A percentile compares a stretch with the other conserved stretches of the same genome.
These are phyloP conservation scores for Crotalus tigris DNA, from an alignment of 2,113 vertebrate genomes.

Conservation along the genomic window DNA sequence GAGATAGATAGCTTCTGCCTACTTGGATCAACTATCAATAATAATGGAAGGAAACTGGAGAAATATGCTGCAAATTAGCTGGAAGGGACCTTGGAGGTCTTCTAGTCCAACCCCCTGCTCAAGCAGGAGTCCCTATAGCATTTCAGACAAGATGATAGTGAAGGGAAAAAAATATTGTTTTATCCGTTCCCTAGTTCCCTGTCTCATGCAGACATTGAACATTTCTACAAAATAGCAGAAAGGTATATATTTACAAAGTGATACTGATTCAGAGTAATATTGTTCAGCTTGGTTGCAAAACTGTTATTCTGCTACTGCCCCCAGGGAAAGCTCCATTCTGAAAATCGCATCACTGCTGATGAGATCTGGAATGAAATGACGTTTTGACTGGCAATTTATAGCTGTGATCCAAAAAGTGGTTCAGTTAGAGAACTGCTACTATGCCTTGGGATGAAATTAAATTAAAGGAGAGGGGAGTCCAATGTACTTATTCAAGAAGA, in stretches of 20 bases:
- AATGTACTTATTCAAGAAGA: neutral
- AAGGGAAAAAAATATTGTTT: slow-evolving; percentile 22
- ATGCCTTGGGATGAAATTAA: neutral
- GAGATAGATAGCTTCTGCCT: neutral
- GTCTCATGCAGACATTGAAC: slow-evolving; percentile 15
- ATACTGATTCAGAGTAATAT: neutral
- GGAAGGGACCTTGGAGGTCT: no score
- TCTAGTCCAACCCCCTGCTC: no score
- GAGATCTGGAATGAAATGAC: neutral
- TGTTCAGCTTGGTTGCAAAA: neutral
- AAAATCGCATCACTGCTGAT: neutral
- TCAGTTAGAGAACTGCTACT: neutral
- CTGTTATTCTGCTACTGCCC: neutral
- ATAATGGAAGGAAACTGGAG: neutral
- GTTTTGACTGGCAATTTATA: neutral
- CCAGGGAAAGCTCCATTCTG: neutral
- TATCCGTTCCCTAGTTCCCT: slow-evolving; percentile 1
- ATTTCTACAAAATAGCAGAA: slow-evolving; percentile 17
- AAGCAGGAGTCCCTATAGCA: no score
- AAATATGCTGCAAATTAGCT: neutral
- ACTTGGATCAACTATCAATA: neutral
- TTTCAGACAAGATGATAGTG: neutral
- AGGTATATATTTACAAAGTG: neutral
- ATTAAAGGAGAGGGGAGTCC: neutral
- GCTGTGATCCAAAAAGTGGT: neutral